Evolutionary conservation across 2,113 vertebrate genomes (phyloP).

Genomic region (Thalassoma bifasciatum): DNA sequence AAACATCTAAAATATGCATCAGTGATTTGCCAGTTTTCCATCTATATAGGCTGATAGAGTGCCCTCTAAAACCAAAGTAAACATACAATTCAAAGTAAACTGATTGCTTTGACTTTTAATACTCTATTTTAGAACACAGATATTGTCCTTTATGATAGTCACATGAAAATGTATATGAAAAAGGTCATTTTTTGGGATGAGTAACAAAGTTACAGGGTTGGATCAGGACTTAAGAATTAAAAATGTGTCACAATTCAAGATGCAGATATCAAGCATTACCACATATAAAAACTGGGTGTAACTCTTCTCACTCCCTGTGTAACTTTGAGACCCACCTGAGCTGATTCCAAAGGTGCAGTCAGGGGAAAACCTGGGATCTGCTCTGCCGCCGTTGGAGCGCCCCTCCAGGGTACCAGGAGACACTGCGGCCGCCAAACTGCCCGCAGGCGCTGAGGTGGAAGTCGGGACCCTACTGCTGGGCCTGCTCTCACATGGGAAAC

Average conservation of each 20-base stretch:
- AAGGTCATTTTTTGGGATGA: no score
- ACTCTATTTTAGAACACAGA: no score
- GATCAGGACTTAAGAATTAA: not conserved
- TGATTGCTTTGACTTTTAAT: no score
- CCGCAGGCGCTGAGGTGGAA: slow-evolving; percentile 78
- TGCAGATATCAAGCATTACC: not conserved
- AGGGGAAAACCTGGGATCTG: slow-evolving; percentile 80
- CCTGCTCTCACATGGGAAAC: slow-evolving; percentile 84
- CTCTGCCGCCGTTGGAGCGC: slow-evolving; percentile 62
- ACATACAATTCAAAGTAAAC: no score
- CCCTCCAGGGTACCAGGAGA: slow-evolving; percentile 76
- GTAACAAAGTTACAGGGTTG: no score
- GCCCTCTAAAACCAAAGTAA: no score
- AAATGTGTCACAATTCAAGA: slow-evolving; percentile 18
- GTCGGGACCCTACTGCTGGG: slow-evolving; percentile 84
- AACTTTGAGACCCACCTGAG: slow-evolving; percentile 85
- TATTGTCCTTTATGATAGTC: no score
- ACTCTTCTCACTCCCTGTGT: slow-evolving; percentile 22
- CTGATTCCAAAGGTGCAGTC: slow-evolving; percentile 88
- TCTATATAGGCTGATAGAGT: no score
- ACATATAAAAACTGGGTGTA: not conserved
- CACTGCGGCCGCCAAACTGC: slow-evolving; percentile 67
- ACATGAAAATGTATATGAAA: no score
- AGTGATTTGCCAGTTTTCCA: not conserved
- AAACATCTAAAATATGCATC: not conserved